These are phyloP conservation scores for Climacteris rufus DNA, from an alignment of 2,113 vertebrate genomes.

Conservation along the genomic window DNA sequence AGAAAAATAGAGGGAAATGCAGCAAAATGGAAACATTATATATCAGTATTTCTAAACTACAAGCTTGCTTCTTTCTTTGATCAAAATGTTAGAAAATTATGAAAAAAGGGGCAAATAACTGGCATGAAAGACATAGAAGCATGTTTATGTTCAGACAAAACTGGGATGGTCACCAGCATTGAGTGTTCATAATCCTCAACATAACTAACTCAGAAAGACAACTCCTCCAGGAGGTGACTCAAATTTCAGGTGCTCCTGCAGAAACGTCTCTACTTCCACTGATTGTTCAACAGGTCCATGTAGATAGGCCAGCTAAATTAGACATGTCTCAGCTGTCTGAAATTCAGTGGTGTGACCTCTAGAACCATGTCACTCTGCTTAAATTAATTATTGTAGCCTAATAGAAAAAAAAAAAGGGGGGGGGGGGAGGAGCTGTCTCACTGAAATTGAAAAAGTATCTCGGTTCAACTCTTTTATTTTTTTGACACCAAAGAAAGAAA, in stretches of 20 bases:
- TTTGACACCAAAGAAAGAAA: not conserved
- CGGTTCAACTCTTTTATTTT: not conserved
- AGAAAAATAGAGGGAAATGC: not conserved
- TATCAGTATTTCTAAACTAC: not conserved
- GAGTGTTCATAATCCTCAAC: not conserved
- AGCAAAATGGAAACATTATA: not conserved
- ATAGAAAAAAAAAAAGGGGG: not conserved
- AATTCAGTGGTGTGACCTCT: not conserved
- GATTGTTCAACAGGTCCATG: not conserved
- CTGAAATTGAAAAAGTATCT: not conserved
- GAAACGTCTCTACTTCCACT: not conserved
- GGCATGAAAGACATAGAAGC: not conserved
- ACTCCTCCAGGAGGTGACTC: not conserved
- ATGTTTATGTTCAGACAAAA: not conserved
- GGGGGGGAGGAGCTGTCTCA: accelerated
- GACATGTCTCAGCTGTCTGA: not conserved
- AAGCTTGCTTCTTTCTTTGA: not conserved
- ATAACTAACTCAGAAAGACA: not conserved
- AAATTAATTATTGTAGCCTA: not conserved
- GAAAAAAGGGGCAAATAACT: not conserved
- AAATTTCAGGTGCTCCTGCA: not conserved
- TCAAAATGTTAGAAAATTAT: not conserved
- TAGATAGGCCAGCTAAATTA: not conserved
- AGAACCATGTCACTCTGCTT: not conserved
- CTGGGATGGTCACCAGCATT: not conserved